Evolutionary conservation across 1,140 invertebrate genomes (phyloP).

Genomic region (Batillaria attramentaria): DNA sequence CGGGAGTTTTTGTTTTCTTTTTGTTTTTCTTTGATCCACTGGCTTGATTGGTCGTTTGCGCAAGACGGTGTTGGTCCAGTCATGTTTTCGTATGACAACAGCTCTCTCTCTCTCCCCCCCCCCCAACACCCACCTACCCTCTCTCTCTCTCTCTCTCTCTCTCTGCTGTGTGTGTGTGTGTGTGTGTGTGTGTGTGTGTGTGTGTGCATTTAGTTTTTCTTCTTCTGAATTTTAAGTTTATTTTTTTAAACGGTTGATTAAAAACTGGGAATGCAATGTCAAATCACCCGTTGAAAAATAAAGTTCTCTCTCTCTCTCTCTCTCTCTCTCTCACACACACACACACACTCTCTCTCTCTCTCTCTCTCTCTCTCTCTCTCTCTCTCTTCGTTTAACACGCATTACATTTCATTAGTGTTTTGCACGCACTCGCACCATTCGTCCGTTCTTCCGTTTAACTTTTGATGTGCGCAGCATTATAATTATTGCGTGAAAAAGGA

Average conservation of each 20-base stretch:
- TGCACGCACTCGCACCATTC: no score
- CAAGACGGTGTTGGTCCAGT: no score
- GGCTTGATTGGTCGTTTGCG: no score
- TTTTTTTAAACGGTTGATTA: background rate
- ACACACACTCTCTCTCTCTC: constrained; percentile 1
- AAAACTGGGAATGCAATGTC: background rate
- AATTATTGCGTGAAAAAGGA: no score
- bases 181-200: background rate
- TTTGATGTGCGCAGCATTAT: no score
- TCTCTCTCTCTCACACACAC: background rate
- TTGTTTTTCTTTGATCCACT: no score
- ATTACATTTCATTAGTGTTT: no score
- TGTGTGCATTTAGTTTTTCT: background rate
- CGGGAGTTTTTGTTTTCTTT: no score
- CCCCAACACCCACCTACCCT: no score
- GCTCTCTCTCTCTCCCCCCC: background rate
- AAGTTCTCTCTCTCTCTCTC: background rate
- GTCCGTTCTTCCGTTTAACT: no score
- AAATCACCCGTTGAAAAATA: background rate
- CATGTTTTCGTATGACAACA: no score
- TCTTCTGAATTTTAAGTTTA: background rate
- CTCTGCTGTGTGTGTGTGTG: background rate
- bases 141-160: background rate
- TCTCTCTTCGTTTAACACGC: background rate
- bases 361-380: constrained; percentile 12